Conservation (phyloP, 2,888 invertebrate species). For the Abscondita cerata region DNA sequence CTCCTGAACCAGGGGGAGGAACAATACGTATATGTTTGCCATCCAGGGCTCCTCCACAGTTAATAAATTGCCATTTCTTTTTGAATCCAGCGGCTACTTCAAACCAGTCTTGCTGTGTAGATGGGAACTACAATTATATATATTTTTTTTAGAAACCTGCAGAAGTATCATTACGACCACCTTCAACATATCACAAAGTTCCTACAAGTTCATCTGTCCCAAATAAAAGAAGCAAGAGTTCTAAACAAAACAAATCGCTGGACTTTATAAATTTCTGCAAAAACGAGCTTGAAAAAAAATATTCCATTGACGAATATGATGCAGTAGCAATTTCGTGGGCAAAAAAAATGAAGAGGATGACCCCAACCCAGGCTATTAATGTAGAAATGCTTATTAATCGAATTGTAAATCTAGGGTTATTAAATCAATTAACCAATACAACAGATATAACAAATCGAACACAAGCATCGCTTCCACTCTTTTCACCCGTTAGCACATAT, state of each 20-base stretch:
- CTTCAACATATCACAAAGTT: conserved; percentile 5
- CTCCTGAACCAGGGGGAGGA: no score
- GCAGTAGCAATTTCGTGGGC: conserved; percentile 9
- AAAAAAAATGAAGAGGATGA: neutral
- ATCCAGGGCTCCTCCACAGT: neutral
- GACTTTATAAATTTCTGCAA: neutral
- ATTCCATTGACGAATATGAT: conserved; percentile 26
- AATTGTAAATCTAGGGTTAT: no score
- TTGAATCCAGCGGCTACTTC: conserved; percentile 1
- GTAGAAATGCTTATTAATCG: conserved; percentile 14
- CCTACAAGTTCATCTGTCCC: neutral
- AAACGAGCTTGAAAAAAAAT: conserved; percentile 14
- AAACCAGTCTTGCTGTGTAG: conserved; percentile 6
- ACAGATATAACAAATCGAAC: no score
- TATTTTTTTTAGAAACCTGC: neutral
- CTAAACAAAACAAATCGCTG: neutral
- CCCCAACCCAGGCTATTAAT: neutral
- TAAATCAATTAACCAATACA: no score
- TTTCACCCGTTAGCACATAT: no score
- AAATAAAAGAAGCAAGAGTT: neutral
- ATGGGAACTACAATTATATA: neutral
- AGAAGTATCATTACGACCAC: conserved; percentile 11
- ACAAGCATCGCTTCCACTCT: no score
- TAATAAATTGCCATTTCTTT: neutral
- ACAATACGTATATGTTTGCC: no score